Base-by-base conservation (phyloP, 2,113 vertebrate species). In the Oreochromis tanganicae region DNA sequence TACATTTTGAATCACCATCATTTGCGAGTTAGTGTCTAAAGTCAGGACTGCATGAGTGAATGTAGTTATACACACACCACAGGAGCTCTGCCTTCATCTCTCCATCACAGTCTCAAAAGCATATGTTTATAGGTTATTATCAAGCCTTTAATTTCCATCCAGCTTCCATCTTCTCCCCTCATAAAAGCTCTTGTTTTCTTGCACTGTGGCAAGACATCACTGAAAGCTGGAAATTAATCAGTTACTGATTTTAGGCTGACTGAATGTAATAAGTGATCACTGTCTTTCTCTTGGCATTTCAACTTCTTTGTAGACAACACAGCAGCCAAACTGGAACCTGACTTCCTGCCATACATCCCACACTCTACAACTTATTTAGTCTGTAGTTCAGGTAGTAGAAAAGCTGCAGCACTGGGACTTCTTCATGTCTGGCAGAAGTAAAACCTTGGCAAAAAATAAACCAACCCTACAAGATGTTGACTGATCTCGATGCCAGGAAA, bases 1-100 rank as follows among this genome's bases (percentile, higher is more conserved):
- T 59, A 56, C 73, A 86, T 59, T 90, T 87, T 88, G 86, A 92
- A 94, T 89, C 78, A 88, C 48, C 6, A 2, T 61, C 8, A 54
- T 82, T 80, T 83, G 83, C 88, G 68, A 87, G 83, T 85, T 82
- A 61, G 8, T 52, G 8, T 32, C 71, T 50, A 32, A 78, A 78
- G 46, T 80, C 59, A 59, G 81, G 29, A 32, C 50, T 85, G 43
- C 34, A 50, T 32, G 19, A 32, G 32, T 61, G 38, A 66, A 0
- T 41, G 4, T 3, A 81, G 56, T 9, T 46, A 68, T 16, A 87
- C 36, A 78, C 38, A 24, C 50, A 68, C 80, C 36, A 32, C 56
- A 80, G 63, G 50, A 79, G 55, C 13, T 17, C 61, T 75, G 54
- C 55, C 80, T 89, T 79, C 55, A 68, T 79, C 52, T 79, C 81